Evolutionary conservation across 2,113 vertebrate species (phyloP).

Genomic region (Fregetta grallaria): DNA sequence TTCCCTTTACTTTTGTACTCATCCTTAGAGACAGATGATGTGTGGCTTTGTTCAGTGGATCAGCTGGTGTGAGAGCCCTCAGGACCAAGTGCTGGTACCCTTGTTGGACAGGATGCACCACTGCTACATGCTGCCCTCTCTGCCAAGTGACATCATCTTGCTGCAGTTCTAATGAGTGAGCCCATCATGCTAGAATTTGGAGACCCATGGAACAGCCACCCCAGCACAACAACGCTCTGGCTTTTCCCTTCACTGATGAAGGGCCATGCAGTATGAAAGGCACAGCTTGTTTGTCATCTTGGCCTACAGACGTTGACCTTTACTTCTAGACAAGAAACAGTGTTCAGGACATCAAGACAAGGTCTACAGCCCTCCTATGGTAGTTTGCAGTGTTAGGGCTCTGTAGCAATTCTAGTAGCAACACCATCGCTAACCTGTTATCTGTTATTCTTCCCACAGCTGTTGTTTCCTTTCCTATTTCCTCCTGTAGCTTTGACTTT

Average conservation of each 20-base stretch:
- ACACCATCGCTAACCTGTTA: not conserved
- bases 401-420: not conserved
- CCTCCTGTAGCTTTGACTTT: not conserved
- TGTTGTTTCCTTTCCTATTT: not conserved
- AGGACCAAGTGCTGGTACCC: not conserved
- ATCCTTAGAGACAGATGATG: not conserved
- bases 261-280: not conserved
- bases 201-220: not conserved
- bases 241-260: not conserved
- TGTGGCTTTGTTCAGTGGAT: not conserved
- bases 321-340: not conserved
- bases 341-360: not conserved
- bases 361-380: not conserved
- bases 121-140: rapidly evolving
- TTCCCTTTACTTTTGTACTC: not conserved
- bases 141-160: not conserved
- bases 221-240: not conserved
- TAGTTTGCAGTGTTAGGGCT: not conserved
- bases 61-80: not conserved
- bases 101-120: not conserved
- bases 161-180: not conserved
- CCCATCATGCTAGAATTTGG: not conserved
- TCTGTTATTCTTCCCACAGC: not conserved
- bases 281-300: not conserved
- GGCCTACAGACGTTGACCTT: rapidly evolving